Conservation (phyloP, 2,888 invertebrate species). For the Uropetala carovei region DNA sequence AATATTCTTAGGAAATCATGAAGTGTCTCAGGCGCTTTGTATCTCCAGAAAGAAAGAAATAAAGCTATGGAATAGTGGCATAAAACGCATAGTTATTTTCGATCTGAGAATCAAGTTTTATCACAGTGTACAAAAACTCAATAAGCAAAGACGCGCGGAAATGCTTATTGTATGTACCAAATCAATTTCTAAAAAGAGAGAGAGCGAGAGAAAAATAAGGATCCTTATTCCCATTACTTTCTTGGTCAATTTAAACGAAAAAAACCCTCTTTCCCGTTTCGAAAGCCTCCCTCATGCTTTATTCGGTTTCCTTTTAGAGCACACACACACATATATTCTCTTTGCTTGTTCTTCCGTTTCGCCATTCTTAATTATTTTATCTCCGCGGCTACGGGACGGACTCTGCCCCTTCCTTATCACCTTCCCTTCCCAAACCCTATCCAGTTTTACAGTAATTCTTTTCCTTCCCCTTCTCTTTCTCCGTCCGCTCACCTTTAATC, state of each 20-base stretch:
- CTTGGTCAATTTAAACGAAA: not conserved
- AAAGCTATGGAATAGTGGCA: too few species aligned
- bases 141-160: too few species aligned
- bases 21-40: too few species aligned
- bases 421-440: not conserved
- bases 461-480: not conserved
- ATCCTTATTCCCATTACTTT: not conserved
- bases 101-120: too few species aligned
- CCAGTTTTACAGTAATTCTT: too few species aligned
- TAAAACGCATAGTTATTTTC: too few species aligned
- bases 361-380: slow-evolving; percentile 13
- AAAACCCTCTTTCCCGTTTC: not conserved
- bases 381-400: not conserved
- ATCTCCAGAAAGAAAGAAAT: too few species aligned
- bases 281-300: not conserved
- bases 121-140: too few species aligned
- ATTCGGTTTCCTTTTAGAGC: not conserved
- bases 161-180: too few species aligned
- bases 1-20: too few species aligned
- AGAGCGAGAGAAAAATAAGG: not conserved
- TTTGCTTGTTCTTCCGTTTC: not conserved
- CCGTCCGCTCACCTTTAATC: too few species aligned
- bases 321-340: not conserved
- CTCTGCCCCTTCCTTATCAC: not conserved
- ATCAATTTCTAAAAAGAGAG: too few species aligned